These are phyloP conservation scores for Gallinago solitaria DNA, from an alignment of 2,797 vertebrate species.

Conservation along the genomic window DNA sequence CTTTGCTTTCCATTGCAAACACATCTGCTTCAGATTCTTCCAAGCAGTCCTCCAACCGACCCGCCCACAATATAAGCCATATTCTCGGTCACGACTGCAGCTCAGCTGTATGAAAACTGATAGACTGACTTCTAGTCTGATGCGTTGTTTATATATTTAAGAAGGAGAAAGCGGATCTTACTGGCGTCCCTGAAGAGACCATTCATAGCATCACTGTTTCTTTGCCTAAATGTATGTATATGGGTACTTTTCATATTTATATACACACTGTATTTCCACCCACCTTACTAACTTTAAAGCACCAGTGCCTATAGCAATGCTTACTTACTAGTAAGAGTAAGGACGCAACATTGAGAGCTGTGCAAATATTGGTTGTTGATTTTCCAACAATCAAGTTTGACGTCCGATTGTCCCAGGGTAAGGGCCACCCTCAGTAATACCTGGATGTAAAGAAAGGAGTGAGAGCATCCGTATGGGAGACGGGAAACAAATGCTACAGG, in stretches of 20 bases:
- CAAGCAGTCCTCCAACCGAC: conserved; percentile 94
- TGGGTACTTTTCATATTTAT: conserved; percentile 18
- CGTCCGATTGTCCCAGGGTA: neutral
- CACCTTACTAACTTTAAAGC: conserved; percentile 57
- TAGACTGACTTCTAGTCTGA: neutral
- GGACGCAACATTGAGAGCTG: conserved; percentile 58
- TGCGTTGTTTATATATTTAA: neutral
- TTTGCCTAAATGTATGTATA: conserved; percentile 35
- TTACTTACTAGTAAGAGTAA: conserved; percentile 56
- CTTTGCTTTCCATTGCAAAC: conserved; percentile 93
- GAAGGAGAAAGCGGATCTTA: neutral
- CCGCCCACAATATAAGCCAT: conserved; percentile 99
- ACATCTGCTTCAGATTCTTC: conserved; percentile 90
- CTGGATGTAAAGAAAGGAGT: neutral
- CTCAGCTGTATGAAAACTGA: conserved; percentile 87
- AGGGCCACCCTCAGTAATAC: neutral
- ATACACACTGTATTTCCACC: neutral
- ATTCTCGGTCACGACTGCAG: conserved; percentile 98
- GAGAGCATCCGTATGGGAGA: neutral
- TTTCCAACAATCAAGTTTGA: conserved; percentile 23
- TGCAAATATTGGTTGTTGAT: conserved; percentile 63
- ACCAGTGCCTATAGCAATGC: conserved; percentile 67
- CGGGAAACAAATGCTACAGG: neutral
- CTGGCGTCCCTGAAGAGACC: conserved; percentile 14
- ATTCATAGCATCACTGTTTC: conserved; percentile 25